Evolutionary conservation across 2,797 vertebrate genomes (phyloP), one percentile per base, ranked within the genome.

Genomic region (Lophura swinhoii): DNA sequence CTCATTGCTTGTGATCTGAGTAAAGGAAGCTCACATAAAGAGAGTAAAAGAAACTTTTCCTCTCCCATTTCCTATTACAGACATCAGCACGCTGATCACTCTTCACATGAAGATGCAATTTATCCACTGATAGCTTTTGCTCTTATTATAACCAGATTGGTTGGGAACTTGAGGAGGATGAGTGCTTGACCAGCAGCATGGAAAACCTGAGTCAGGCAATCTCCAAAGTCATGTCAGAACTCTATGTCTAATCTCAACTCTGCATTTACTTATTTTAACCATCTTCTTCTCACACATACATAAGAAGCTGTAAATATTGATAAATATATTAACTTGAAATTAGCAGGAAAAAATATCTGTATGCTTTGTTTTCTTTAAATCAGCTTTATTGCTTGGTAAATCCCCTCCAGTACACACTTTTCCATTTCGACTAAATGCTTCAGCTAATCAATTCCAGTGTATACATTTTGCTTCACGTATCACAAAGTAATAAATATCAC

Each of bases 361-460:
- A 70, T 58, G 5, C 29, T 87, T 83, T 14, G 51, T 73, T 43
- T 88, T 83, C 64, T 77, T 51, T 87, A 81, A 88, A 72, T 81
- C 51, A 86, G 12, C 11, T 44, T 67, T 78, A 44, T 72, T 72
- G 62, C 16, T 58, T 83, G 37, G 51, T 28, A 63, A 68, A 39
- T 66, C 18, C 59, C 59, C n/a, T 66, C 77, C 72, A 39, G 46
- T 43, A 63, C 8, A 17, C 24, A 80, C 28, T 11, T 87, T 91
- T 84, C 78, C n/a, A 41, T 80, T 84, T 81, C 48, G 78, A 35
- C 9, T 12, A 72, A 71, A 43, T 49, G 46, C 13, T 84, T 91
- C 59, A 92, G 26, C 43, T 78, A 78, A 92, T 85, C 56, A 81
- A 63, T 88, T 75, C 35, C 48, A 86, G 9, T 78, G 66, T 87